Base-by-base conservation (phyloP, 2,797 vertebrate species). In the Liparis tanakae region DNA sequence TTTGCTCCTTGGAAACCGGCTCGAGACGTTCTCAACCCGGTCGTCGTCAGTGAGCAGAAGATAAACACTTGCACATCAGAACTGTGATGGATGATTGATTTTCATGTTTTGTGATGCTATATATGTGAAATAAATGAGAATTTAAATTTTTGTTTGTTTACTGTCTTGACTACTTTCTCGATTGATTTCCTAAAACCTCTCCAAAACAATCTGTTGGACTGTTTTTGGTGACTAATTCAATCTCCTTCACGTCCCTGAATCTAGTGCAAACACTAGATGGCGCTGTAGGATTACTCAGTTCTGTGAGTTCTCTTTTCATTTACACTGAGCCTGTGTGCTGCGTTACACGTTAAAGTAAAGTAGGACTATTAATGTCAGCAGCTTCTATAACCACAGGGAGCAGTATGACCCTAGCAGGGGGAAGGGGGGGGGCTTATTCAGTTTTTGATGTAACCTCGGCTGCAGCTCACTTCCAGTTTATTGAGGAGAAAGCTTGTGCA, bases 1-100 rank as follows among this genome's bases (percentile, higher is more conserved):
- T 20, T 33, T 55, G 30, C 55, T 66, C 71, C 78, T 70, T 59
- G 33, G 71, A 30, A 62, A 41, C 37, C 18, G 55, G 34, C 33
- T 55, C 50, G 8, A 58, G 44, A 75, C 83, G 56, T 76, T 66
- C 74, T 89, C 77, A 73, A 75, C 72, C 61, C 71, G 53, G 76
- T 85, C 82, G 64, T 83, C 72, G 67, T 74, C 82, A 73, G 80
- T 87, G 81, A 85, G 81, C 81, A 74, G 55, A 82, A 87, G 89
- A 88, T 82, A 85, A 91, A 85, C 84, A 83, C 84, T 76, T 89
- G 83, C 85, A 92, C 90, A 93, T 87, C 72, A 80, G 76, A 91
- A 85, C 79, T 58, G 79, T 84, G 80, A 85, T 71, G 87, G 72
- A 86, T 90, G 88, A 87, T 83, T 89, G 89, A 82, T 54, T 80